A percentile compares a stretch with the other conserved stretches of the same genome.
These are phyloP conservation scores for Euura lappo DNA, from an alignment of 1,140 invertebrate species.

Conservation along the genomic window DNA sequence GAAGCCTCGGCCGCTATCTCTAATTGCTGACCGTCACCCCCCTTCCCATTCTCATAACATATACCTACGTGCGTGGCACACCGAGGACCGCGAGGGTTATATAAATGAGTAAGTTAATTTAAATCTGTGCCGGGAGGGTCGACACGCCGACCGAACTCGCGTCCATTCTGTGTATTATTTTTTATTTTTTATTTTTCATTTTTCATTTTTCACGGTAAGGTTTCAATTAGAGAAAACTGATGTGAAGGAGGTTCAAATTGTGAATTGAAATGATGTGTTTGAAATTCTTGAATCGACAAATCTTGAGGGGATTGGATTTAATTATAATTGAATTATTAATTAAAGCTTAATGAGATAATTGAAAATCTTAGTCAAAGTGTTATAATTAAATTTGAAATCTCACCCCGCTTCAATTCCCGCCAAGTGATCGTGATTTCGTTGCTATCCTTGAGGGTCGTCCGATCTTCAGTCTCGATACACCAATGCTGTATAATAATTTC, in stretches of 20 bases:
- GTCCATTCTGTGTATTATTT: neutral
- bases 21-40: too few relatives aligned
- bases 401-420: constrained; percentile 55
- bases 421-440: constrained; percentile 57
- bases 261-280: too few relatives aligned
- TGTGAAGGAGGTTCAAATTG: too few relatives aligned
- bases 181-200: too few relatives aligned
- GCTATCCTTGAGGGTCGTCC: constrained; percentile 3
- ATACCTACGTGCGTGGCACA: too few relatives aligned
- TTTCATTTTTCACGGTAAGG: too few relatives aligned
- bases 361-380: neutral
- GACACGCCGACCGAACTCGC: neutral
- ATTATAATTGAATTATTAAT: too few relatives aligned
- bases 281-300: too few relatives aligned
- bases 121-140: neutral
- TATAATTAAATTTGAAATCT: constrained; percentile 25
- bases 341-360: too few relatives aligned
- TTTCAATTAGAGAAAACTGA: too few relatives aligned
- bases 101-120: constrained; percentile 5
- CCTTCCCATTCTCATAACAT: too few relatives aligned
- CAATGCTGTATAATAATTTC: neutral
- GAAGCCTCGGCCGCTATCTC: too few relatives aligned
- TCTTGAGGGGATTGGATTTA: neutral
- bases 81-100: neutral
- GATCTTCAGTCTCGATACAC: neutral